phyloP scores from a whole-genome alignment of 1,140 invertebrate genomes.

The Drosophila suzukii region DNA sequence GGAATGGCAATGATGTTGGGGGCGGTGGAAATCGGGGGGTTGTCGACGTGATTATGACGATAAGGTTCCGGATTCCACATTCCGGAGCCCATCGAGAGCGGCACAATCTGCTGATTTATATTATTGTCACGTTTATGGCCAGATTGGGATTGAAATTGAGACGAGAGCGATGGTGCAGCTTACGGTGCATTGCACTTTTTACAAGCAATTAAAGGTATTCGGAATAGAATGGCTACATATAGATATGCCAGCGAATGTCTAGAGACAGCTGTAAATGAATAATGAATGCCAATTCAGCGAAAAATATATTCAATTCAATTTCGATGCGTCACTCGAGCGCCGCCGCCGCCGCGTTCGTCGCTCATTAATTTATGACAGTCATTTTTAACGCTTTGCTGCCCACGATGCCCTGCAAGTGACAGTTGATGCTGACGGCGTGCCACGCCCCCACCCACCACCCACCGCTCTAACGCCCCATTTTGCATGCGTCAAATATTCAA shows the following conservation, averaged over 20 bases:
- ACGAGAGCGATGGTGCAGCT: conserved; percentile 11
- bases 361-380: conserved; percentile 81
- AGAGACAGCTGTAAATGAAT: conserved; percentile 75
- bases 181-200: conserved; percentile 60
- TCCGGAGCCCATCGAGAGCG: conserved; percentile 20
- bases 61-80: conserved; percentile 22
- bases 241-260: conserved; percentile 6
- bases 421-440: conserved; percentile 54
- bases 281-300: conserved; percentile 79
- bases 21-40: neutral
- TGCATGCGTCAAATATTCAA: conserved; percentile 72
- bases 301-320: conserved; percentile 77
- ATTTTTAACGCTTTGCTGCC: conserved; percentile 80
- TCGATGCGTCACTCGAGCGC: conserved; percentile 69
- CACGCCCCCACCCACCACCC: conserved; percentile 4
- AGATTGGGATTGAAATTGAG: conserved; percentile 68
- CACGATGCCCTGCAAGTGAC: conserved; percentile 64
- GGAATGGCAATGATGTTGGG: neutral
- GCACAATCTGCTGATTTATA: conserved; percentile 71
- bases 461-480: neutral
- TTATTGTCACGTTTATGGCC: conserved; percentile 75
- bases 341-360: conserved; percentile 20
- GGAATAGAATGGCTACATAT: neutral
- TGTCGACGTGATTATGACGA: conserved; percentile 35
- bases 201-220: conserved; percentile 59